A percentile compares a stretch with the other conserved stretches of the same genome.
phyloP scores from a whole-genome alignment of 2,797 vertebrate species.

The Pygocentrus nattereri region DNA sequence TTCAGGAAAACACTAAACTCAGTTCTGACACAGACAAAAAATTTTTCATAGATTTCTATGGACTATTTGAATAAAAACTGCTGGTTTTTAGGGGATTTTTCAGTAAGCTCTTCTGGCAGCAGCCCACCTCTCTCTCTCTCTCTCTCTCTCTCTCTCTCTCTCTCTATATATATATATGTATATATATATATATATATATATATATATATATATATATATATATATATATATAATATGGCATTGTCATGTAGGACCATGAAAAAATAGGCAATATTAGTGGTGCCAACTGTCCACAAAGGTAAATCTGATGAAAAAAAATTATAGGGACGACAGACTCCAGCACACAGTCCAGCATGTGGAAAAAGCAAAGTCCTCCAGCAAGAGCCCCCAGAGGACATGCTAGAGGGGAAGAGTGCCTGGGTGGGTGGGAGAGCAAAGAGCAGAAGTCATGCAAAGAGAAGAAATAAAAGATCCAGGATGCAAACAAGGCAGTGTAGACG shows the following conservation, averaged over 20 bases:
- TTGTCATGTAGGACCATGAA: neutral
- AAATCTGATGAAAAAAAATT: slow-evolving; percentile 14
- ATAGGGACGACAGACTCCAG: slow-evolving; percentile 7
- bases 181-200: too few relatives aligned
- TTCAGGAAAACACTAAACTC: too few relatives aligned
- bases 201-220: too few relatives aligned
- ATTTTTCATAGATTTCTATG: too few relatives aligned
- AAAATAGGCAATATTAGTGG: neutral
- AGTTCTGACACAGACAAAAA: too few relatives aligned
- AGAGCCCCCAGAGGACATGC: slow-evolving; percentile 38
- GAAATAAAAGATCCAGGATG: slow-evolving; percentile 48
- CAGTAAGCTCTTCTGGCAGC: too few relatives aligned
- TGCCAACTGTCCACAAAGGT: neutral
- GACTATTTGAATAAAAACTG: too few relatives aligned
- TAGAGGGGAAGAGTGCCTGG: slow-evolving; percentile 52
- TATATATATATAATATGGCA: too few relatives aligned
- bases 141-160: too few relatives aligned
- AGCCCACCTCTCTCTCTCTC: too few relatives aligned
- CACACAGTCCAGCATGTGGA: neutral
- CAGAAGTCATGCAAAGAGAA: slow-evolving; percentile 49
- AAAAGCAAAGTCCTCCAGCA: slow-evolving; percentile 26
- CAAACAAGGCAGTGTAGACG: slow-evolving; percentile 47
- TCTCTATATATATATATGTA: too few relatives aligned
- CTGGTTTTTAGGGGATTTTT: too few relatives aligned
- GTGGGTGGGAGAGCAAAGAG: slow-evolving; percentile 47